Evolutionary conservation across 2,888 invertebrate species (phyloP).

Genomic region (Polydrusus tereticollis): DNA sequence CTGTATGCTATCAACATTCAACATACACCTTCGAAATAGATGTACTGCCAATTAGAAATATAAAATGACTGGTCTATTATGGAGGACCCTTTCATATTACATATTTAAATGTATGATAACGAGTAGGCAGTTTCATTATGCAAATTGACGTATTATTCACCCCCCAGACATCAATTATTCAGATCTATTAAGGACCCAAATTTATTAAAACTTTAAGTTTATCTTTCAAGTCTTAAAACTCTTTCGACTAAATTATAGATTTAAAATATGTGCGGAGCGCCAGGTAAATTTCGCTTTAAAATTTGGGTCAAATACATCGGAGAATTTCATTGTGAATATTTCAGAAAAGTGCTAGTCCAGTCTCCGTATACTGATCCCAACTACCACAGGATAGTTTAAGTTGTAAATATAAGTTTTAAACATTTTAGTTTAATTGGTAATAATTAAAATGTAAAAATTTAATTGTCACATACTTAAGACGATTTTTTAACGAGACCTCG

Average conservation of each 20-base stretch:
- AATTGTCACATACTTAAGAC: not conserved
- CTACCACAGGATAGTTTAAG: not conserved
- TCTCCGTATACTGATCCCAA: not conserved
- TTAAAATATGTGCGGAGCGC: not conserved
- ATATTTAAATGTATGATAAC: conserved; percentile 27
- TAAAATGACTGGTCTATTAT: not conserved
- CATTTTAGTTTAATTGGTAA: too few relatives aligned
- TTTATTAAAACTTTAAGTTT: conserved; percentile 20
- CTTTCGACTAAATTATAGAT: not conserved
- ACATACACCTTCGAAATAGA: not conserved
- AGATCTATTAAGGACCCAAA: conserved; percentile 7
- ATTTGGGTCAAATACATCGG: too few relatives aligned
- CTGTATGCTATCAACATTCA: too few relatives aligned
- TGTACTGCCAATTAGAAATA: not conserved
- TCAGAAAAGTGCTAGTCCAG: too few relatives aligned
- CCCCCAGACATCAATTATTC: conserved; percentile 27
- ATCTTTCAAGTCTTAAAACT: conserved; percentile 8
- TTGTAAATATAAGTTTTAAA: too few relatives aligned
- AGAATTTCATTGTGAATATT: too few relatives aligned
- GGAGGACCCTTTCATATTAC: conserved; percentile 17
- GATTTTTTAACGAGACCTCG: not conserved
- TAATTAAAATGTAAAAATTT: conserved; percentile 8
- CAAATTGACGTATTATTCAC: conserved; percentile 29
- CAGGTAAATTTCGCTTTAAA: not conserved
- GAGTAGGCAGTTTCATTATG: conserved; percentile 23